Conservation (phyloP, 2,888 invertebrate genomes). For the Scelioninae gen. 2 region DNA sequence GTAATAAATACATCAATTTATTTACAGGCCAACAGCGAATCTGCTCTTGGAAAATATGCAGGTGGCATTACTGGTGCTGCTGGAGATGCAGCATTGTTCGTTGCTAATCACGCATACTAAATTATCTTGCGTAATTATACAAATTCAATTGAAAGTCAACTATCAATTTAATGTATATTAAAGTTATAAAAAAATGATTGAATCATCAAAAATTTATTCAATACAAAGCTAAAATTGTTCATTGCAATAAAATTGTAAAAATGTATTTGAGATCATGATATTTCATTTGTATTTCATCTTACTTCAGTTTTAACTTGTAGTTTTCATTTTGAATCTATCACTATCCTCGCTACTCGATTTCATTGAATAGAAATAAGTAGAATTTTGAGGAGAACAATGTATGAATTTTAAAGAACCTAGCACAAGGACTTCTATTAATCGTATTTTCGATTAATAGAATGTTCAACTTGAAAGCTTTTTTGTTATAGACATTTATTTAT, state of each 20-base stretch:
- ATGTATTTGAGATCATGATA: not conserved
- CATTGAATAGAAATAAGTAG: constrained; percentile 24
- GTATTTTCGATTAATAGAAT: constrained; percentile 26
- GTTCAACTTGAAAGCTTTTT: constrained; percentile 16
- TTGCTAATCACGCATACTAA: constrained; percentile 98
- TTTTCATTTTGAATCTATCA: not conserved
- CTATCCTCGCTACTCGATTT: constrained; percentile 41
- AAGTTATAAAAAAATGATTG: constrained; percentile 11
- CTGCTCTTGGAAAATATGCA: constrained; percentile 93
- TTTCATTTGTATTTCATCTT: constrained; percentile 10
- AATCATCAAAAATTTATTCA: constrained; percentile 4
- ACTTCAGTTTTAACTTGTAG: constrained; percentile 12
- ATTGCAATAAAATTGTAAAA: constrained; percentile 8
- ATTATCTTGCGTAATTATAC: too few species aligned
- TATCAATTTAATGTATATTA: not conserved
- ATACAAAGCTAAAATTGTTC: constrained; percentile 2
- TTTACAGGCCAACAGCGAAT: constrained; percentile 93
- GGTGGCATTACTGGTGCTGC: constrained; percentile 92
- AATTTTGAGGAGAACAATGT: constrained; percentile 7
- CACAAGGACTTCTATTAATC: constrained; percentile 42
- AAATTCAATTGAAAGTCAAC: too few species aligned
- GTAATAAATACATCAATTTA: constrained; percentile 22
- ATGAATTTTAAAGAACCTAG: constrained; percentile 13
- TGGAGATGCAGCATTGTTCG: constrained; percentile 91
- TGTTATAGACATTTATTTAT: constrained; percentile 10